Base-by-base conservation (phyloP, 2,888 invertebrate genomes). In the Hermodice carunculata region DNA sequence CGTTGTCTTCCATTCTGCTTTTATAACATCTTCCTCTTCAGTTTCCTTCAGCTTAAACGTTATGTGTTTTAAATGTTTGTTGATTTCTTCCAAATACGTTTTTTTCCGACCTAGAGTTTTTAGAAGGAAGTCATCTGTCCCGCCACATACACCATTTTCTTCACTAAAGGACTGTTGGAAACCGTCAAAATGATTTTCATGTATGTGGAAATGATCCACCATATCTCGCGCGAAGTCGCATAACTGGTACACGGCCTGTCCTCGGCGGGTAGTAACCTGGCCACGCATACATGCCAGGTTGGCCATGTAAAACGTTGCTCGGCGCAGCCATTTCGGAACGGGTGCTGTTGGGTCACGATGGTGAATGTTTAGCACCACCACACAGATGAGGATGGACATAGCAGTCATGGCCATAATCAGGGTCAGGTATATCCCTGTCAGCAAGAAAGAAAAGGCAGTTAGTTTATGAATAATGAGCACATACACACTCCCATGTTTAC, bases 341-440 rank as follows among this genome's bases (percentile, higher is more conserved):
- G 73, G 67, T n/a, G 51, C 48, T 26, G 49, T 66, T 22, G 70
- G 64, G 60, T 73, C 69, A 3, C 65, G 63, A 54, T 73, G 73
- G 46, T 72, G 73, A n/a, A 73, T 59, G 56, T 73, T 69, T 3
- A 73, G 67, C 11, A 73, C 67, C n/a, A 72, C 58, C 24, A 73
- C 73, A 34, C 71, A 66, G 54, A 73, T 64, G 26, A 73, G 66
- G 40, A 73, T 66, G 46, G 71, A 69, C 48, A 57, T 65, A 19
- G 73, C 69, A 4, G 73, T 73, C 67, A 72, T 70, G 26, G 70
- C 57, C 71, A 73, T 73, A 28, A 73, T 60, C 54, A 73, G 49
- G 3, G 73, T 73, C 61, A 73, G 34, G 62, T 73, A 73, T 49
- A 73, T 73, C 3, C 69, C 71, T 73, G 66, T 8, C n/a, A n/a